Evolutionary conservation across 92 coral and sea anemone genomes (phyloP), one percentile per base, ranked within the genome.

Genomic region (Epizoanthus scotinus): DNA sequence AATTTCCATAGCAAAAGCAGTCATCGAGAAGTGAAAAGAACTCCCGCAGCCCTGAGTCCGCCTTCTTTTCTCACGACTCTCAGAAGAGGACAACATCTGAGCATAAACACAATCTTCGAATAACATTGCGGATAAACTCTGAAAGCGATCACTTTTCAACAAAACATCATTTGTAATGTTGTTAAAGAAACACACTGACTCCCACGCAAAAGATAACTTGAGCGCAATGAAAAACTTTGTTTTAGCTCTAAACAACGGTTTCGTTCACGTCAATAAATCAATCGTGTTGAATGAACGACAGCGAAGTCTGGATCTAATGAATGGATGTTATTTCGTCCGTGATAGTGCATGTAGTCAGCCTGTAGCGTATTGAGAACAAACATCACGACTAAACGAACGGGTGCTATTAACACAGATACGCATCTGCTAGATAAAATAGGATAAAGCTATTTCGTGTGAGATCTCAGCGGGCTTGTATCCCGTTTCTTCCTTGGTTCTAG

Each of bases 31-130:
- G 36, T 38, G 64, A 73, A 55, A 73, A 21, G 81, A 59, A 22
- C 67, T 38, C 81, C 81, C 68, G 81, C 81, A 22, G 81, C 38
- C 40, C 34, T 36, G 8, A 55, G 53, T 63, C 81, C 81, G 81
- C 81, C 81, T 54, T 34, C 56, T 29, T 52, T 74, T 57, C 67
- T 19, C 80, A 58, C 36, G 53, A 40, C 8, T 40, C 49, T 59
- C 81, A 58, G 67, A 21, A 29, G 54, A 57, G 18, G 10, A 75
- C 81, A 75, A 75, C 59, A 59, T 20, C 55, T 5, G 40, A 38
- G 17, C 25, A 75, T 38, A 57, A 58, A 36, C 79, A 73, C 36
- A 36, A 38, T 63, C 20, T 14, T 1, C 34, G 22, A 59, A 22
- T 36, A 20, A 59, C 60, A 75, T 21, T 38, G 26, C n/a, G 38